Base-by-base conservation (phyloP, 1,140 invertebrate species). In the Drosophila bipectinata region DNA sequence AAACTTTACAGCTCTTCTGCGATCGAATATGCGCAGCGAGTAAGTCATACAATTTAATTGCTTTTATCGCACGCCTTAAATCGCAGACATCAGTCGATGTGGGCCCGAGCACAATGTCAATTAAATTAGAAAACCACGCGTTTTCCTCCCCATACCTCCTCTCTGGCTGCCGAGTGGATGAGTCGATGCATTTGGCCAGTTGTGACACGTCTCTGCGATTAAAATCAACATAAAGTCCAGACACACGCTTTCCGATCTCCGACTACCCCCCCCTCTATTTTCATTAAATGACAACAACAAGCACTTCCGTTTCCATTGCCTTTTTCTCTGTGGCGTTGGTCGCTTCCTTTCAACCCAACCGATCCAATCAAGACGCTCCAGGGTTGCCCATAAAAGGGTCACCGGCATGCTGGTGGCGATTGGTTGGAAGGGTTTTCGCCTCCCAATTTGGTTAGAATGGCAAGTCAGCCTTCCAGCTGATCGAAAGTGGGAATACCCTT, bases 1-100 rank as follows among this genome's bases (percentile, higher is more conserved):
- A 21, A 4, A 5, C 21, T 7, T 21, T 24, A 9, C 5, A 4
- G 4, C 2, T 2, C 6, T 37, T 54, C 28, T 64, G 64, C 54
- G 60, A 75, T 75, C 72, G 64, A 64, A 41, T 58, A 75, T 75
- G 71, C 72, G 14, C 48, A 15, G 14, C 72, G 49, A 41, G 72
- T 75, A 75, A 75, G 60, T 75, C 72, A 66, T 75, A 66, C 60
- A 63, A 75, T 75, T 75, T 75, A 75, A 75, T 75, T 75, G 72
- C 53, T 75, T 75, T 75, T 75, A 75, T 75, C 72, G 54, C 72
- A 67, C 72, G 72, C 71, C 72, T 75, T 52, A 54, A 75, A 75
- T 75, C 72, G 72, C 69, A 62, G 60, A 52, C 72, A 52, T 75
- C 72, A 69, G 52, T 69, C 52, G 62, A 32, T 48, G 59, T 41